These are phyloP conservation scores for Alosa alosa DNA, from an alignment of 2,113 vertebrate species.

Conservation along the genomic window DNA sequence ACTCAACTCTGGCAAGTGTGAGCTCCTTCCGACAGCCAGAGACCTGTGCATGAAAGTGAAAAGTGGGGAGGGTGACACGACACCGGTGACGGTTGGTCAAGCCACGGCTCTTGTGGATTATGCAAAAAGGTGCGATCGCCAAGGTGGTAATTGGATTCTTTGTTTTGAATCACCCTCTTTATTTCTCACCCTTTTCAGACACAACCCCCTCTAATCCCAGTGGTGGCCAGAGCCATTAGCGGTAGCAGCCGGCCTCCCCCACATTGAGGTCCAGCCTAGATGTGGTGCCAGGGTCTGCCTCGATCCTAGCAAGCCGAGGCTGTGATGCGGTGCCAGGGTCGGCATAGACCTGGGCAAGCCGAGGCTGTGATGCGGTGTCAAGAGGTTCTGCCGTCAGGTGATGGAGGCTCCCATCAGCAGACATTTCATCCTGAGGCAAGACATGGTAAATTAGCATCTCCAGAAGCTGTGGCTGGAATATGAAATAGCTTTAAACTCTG, in stretches of 20 bases:
- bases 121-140: background rate
- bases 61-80: background rate
- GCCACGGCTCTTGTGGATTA: background rate
- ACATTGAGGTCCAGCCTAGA: background rate
- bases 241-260: background rate
- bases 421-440: slow-evolving; percentile 23
- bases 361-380: background rate
- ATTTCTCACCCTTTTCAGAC: background rate
- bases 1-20: background rate
- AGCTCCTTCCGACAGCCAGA: background rate
- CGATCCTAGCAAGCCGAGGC: no score
- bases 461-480: slow-evolving; percentile 32
- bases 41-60: background rate
- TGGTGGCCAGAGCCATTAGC: background rate
- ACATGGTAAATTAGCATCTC: slow-evolving; percentile 38
- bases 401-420: slow-evolving; percentile 52
- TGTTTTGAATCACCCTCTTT: background rate
- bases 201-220: slow-evolving; percentile 22
- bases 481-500: slow-evolving; percentile 22
- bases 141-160: background rate
- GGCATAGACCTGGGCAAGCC: background rate
- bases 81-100: background rate
- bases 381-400: slow-evolving; percentile 31
- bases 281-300: background rate
- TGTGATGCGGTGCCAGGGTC: background rate